Evolutionary conservation across 1,140 invertebrate species (phyloP), one percentile per base, ranked within the genome.

Genomic region (Micrasema longulum): DNA sequence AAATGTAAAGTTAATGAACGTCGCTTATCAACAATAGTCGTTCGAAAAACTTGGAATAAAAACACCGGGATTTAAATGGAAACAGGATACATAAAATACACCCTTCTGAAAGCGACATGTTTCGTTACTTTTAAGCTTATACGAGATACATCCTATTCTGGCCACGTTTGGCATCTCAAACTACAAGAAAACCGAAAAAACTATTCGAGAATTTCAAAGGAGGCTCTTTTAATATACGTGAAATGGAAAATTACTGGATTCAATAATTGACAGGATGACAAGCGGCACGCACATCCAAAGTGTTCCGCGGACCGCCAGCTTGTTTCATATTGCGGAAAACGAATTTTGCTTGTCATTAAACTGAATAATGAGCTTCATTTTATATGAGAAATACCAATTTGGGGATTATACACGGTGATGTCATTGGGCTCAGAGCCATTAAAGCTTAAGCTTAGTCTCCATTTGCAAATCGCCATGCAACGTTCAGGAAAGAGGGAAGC

Each of bases 381-480:
- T 64, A 26, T 64, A 14, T 22, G 23, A 47, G 9, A 47, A 5
- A 45, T 64, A 12, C 41, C n/a, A 45, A 47, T 63, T 47, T 14
- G 20, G 47, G 38, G 41, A 63, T 45, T 69, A 69, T 43, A 20
- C 22, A 20, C 38, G 67, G 36, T 69, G 67, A 69, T 69, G 67
- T 69, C 67, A 69, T 53, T 52, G 20, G 50, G 67, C 41, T 22
- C 16, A 14, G 41, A 55, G 53, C 55, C 38, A 60, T 69, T 57
- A n/a, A n/a, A 31, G 26, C 26, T n/a, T n/a, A 31, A 69, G 18
- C 41, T 53, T 20, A 36, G 67, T 62, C 53, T 69, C 67, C 67
- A 69, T 69, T 69, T 69, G 67, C 67, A 62, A 69, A 36, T 31
- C 36, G 36, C 16, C 52, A 50, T 18, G 36, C 22, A 48, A 69